phyloP scores from a whole-genome alignment of 2,113 vertebrate species.

The Caloenas nicobarica region DNA sequence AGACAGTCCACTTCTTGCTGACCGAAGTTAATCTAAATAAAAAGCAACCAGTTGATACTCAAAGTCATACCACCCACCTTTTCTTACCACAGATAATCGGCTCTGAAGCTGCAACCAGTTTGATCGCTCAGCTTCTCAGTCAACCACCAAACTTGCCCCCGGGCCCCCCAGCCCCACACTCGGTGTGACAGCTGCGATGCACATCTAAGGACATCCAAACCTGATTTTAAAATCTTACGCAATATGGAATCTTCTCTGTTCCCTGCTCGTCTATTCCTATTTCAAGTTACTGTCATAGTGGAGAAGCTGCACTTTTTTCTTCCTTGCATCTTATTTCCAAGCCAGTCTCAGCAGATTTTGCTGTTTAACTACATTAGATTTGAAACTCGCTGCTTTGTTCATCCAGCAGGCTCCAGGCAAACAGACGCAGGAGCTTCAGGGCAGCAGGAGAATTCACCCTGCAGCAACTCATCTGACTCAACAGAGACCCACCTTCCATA shows the following conservation, averaged over 20 bases:
- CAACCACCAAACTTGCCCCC: background rate
- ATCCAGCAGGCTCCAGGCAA: background rate
- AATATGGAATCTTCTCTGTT: background rate
- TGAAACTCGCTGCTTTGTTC: background rate
- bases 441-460: background rate
- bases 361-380: background rate
- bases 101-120: background rate
- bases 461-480: background rate
- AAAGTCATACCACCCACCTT: background rate
- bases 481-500: background rate
- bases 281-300: background rate
- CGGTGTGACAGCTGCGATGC: fast-evolving
- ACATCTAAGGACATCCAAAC: background rate
- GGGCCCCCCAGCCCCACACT: fast-evolving
- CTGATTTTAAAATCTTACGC: background rate
- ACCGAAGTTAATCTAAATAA: background rate
- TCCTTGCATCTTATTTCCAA: background rate
- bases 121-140: background rate
- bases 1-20: background rate
- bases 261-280: background rate
- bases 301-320: background rate
- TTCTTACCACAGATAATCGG: background rate
- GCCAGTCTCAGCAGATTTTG: background rate
- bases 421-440: background rate
- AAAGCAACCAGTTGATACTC: background rate